Base-by-base conservation (phyloP, 2,888 invertebrate species). In the Hydriomena furcata region DNA sequence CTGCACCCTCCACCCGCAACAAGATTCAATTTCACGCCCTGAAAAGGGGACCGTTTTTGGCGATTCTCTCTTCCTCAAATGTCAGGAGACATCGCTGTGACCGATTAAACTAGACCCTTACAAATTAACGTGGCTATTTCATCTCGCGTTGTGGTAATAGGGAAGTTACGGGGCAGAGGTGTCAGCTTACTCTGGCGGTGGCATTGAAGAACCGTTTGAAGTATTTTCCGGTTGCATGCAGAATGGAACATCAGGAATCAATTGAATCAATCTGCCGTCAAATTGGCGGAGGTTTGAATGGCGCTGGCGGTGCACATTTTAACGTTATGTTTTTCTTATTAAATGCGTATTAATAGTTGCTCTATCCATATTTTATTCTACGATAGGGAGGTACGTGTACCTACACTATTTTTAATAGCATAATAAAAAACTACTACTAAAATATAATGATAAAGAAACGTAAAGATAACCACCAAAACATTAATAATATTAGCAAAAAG, bases 21-120 rank as follows among this genome's bases (percentile, higher is more conserved):
- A 89, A 84, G 88, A 90, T 90, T 90, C 89, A 90, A 90, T 90
- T 89, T 89, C 84, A 88, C 88, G 85, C 86, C 85, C 79, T 73
- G 75, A 79, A 86, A 87, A 85, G 83, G 86, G 87, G 81, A 82
- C 77, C 74, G 71, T 66, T 79, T 76, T 76, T 73, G 83, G 66
- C 79, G 80, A 79, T 83, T 79, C 74, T 73, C 79, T 74, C 73
- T 78, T 79, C 72, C 80, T 85, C 82, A 82, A 84, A 86, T 74
- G 83, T 84, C 86, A 85, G 70, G 78, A 86, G 84, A 85, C 79
- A 82, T 75, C 70, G 76, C 74, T 75, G 74, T 71, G 71, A 59
- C 84, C 82, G 84, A 61, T 65, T 56, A 64, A 72, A 59, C 58
- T 41, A 68, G 84, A 80, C 50, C 82, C 73, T 63, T 65, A 63